Evolutionary conservation across 2,113 vertebrate species (phyloP).

Genomic region (Malurus cyaneus): DNA sequence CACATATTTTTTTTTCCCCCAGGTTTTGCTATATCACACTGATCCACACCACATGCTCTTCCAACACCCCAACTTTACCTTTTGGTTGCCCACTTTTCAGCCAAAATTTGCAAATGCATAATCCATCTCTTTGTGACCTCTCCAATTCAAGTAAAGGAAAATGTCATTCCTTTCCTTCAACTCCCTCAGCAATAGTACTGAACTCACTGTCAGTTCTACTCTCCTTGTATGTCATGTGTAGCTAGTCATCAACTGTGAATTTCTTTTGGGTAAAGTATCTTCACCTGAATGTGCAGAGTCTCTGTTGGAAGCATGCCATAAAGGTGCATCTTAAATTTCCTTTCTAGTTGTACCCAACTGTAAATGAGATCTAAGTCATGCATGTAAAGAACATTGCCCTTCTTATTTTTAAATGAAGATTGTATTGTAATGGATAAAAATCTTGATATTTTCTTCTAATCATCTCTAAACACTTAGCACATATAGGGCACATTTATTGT

Average conservation of each 20-base stretch:
- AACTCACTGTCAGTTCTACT: not conserved
- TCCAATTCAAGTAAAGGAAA: not conserved
- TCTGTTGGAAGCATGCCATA: not conserved
- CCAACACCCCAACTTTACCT: not conserved
- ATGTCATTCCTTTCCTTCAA: not conserved
- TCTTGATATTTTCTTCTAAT: not conserved
- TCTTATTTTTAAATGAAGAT: not conserved
- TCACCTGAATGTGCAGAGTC: not conserved
- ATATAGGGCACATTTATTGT: not conserved
- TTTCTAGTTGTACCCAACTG: not conserved
- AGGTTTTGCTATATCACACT: not conserved
- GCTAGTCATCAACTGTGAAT: not conserved
- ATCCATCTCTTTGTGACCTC: not conserved
- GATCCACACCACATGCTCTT: not conserved
- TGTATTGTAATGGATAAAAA: not conserved
- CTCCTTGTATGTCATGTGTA: not conserved
- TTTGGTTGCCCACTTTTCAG: not conserved
- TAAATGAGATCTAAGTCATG: not conserved
- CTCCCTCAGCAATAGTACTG: not conserved
- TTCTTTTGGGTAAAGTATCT: not conserved
- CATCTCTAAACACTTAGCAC: not conserved
- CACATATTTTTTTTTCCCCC: rapidly evolving
- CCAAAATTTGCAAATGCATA: not conserved
- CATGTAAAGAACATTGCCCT: not conserved
- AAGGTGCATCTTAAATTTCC: not conserved